Evolutionary conservation across 1,140 invertebrate species (phyloP).

Genomic region (Mamestra configurata): DNA sequence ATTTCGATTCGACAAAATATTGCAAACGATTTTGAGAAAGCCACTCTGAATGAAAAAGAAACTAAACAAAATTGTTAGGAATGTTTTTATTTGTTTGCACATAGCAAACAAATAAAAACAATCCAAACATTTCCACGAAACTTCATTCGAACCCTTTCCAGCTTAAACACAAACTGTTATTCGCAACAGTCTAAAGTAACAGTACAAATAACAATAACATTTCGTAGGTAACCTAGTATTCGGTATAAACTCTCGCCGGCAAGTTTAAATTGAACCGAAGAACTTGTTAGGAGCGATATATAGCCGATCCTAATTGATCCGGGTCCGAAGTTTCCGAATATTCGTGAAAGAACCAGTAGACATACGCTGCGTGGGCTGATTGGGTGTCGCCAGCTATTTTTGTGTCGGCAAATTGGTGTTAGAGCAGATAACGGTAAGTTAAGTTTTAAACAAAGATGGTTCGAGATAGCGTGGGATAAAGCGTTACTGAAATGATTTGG

Average conservation of each 20-base stretch:
- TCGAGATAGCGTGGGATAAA: too few species aligned
- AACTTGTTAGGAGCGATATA: conserved; percentile 28
- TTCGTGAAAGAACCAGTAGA: conserved; percentile 23
- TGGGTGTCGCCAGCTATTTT: neutral
- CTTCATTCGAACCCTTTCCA: neutral
- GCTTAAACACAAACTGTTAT: neutral
- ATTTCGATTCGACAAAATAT: too few species aligned
- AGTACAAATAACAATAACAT: conserved; percentile 16
- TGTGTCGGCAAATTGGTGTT: neutral
- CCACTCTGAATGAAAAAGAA: too few species aligned
- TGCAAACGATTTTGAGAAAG: too few species aligned
- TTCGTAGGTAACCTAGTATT: neutral
- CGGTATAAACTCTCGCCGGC: neutral
- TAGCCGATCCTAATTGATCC: conserved; percentile 30
- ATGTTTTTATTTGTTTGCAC: too few species aligned
- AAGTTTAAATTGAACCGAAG: conserved; percentile 42
- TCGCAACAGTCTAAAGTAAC: conserved; percentile 2
- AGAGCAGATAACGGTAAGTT: neutral
- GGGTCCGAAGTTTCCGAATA: conserved; percentile 15
- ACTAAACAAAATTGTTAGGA: too few species aligned
- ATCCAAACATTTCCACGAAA: neutral
- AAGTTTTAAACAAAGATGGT: too few species aligned
- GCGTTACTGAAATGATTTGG: too few species aligned
- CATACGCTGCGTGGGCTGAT: neutral
- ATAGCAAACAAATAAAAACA: too few species aligned